A percentile compares a stretch with the other conserved stretches of the same genome.
These are phyloP conservation scores for Villa cingulata DNA, from an alignment of 2,888 invertebrate genomes.

Conservation along the genomic window DNA sequence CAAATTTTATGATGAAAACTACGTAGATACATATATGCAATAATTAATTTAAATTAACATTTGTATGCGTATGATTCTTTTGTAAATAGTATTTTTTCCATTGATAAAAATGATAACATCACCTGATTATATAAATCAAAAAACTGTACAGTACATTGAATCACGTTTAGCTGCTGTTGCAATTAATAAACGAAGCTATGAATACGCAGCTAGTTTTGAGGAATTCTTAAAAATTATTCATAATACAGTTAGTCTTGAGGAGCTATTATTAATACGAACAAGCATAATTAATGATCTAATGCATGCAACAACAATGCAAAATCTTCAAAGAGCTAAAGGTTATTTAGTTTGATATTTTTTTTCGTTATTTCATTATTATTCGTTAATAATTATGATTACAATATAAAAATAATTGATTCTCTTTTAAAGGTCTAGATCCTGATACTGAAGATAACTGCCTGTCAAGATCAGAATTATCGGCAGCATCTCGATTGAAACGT, in stretches of 20 bases:
- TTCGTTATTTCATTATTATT: not conserved
- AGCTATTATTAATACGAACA: slow-evolving; percentile 67
- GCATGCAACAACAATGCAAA: slow-evolving; percentile 85
- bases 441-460: slow-evolving; percentile 37
- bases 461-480: slow-evolving; percentile 62
- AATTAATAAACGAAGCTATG: slow-evolving; percentile 68
- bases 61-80: not conserved
- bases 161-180: slow-evolving; percentile 64
- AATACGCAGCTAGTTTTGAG: slow-evolving; percentile 80
- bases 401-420: too few species aligned
- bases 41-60: too few species aligned
- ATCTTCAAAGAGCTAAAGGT: slow-evolving; percentile 74
- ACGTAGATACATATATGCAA: too few species aligned
- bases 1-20: too few species aligned
- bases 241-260: slow-evolving; percentile 65
- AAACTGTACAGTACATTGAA: slow-evolving; percentile 69
- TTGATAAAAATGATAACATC: slow-evolving; percentile 73
- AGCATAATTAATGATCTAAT: slow-evolving; percentile 85
- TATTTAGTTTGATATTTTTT: slow-evolving; percentile 37
- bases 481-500: slow-evolving; percentile 68
- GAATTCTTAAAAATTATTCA: slow-evolving; percentile 77
- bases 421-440: slow-evolving; percentile 25
- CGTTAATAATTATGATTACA: not conserved
- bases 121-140: slow-evolving; percentile 83
- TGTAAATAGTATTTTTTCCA: slow-evolving; percentile 47